Conservation (phyloP, 2,113 vertebrate species). For the Progne subis region DNA sequence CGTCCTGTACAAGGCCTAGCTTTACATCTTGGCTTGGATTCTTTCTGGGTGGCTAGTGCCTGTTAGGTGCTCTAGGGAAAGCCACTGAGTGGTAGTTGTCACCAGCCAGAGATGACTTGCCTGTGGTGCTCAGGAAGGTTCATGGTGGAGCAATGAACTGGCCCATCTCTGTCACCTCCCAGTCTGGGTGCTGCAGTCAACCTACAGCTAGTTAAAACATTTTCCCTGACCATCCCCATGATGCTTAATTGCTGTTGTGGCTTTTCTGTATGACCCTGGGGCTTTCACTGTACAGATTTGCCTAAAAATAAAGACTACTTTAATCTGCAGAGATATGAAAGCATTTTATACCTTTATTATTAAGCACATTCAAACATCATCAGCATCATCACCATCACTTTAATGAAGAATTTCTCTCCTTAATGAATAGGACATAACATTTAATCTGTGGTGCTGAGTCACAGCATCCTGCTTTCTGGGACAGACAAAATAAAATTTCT, state of each 20-base stretch:
- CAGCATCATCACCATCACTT: not conserved
- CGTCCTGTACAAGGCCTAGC: not conserved
- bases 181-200: not conserved
- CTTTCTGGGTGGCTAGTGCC: not conserved
- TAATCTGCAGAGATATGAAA: not conserved
- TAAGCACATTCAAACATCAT: not conserved
- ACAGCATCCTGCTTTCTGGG: not conserved
- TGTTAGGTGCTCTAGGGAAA: not conserved
- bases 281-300: not conserved
- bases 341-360: not conserved
- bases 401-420: not conserved
- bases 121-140: not conserved
- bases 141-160: not conserved
- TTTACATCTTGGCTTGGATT: not conserved
- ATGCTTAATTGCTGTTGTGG: not conserved
- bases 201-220: not conserved
- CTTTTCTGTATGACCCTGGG: not conserved
- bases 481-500: not conserved
- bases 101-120: not conserved
- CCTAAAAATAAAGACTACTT: not conserved
- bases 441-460: not conserved
- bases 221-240: not conserved
- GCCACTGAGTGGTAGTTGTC: not conserved
- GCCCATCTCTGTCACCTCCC: not conserved
- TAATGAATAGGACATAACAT: not conserved